Evolutionary conservation across 2,797 vertebrate genomes (phyloP).

Genomic region (Limosa lapponica): DNA sequence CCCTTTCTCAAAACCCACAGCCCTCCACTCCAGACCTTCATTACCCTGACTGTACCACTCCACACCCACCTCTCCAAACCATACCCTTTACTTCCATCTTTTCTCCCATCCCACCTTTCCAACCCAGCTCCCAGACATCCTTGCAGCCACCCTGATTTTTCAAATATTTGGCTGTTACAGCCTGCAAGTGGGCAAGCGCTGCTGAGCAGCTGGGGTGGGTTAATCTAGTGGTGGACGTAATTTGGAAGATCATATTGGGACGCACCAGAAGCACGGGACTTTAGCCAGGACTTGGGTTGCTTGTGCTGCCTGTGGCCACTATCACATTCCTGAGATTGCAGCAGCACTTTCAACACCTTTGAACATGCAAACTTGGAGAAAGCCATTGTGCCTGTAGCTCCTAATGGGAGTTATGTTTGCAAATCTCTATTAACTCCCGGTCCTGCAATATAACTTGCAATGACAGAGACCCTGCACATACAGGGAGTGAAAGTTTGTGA

Average conservation of each 20-base stretch:
- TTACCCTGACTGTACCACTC: background rate
- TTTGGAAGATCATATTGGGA: background rate
- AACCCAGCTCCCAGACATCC: background rate
- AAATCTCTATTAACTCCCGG: background rate
- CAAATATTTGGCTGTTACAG: background rate
- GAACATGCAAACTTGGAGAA: background rate
- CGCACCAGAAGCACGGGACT: background rate
- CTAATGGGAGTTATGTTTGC: background rate
- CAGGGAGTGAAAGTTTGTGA: background rate
- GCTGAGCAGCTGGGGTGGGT: background rate
- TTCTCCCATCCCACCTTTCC: background rate
- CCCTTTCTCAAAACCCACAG: background rate
- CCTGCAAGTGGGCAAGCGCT: background rate
- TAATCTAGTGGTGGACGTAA: background rate
- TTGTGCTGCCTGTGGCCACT: background rate
- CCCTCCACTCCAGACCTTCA: too few relatives aligned
- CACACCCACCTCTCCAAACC: background rate
- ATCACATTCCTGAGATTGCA: background rate
- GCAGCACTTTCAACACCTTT: background rate
- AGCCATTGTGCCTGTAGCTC: background rate
- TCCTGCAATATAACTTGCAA: background rate
- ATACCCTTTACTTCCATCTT: background rate
- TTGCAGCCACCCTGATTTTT: background rate
- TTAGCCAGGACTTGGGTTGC: background rate
- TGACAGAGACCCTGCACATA: fast-evolving